Base-by-base conservation (phyloP, 2,888 invertebrate species). In the Phyto melanocephala region DNA sequence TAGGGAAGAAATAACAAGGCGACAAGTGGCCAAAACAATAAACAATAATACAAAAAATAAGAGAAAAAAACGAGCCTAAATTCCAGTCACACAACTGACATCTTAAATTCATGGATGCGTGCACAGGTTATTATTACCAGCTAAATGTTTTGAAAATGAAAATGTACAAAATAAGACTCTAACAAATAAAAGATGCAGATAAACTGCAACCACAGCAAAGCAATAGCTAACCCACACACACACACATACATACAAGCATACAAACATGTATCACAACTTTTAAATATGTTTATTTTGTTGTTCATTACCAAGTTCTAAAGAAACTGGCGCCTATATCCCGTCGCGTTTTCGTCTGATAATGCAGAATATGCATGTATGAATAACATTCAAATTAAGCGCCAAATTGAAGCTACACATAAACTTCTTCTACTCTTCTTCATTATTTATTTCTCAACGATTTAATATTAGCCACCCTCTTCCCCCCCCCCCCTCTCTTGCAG, bases 331-430 rank as follows among this genome's bases (percentile, higher is more conserved):
- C 90, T 91, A 87, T 88, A 88, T 89, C 90, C 90, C 90, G 91
- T 87, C 88, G 90, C 86, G 90, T 88, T 87, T 88, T 88, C 67
- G 90, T 91, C 91, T 91, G 91, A 88, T 90, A 90, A 90, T 89
- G 87, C 88, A 86, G 88, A 88, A 87, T 85, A 82, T 85, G 82
- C 84, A 75, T 79, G 75, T 76, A 70, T 70, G 83, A 85, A 84
- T 81, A 84, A 85, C 87, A 87, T 87, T 87, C 87, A 87, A 87
- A 88, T 87, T 86, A 87, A 86, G 85, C 82, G 75, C 82, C 71
- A 82, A 82, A 82, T 82, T 82, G 82, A 79, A 82, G 75, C 82
- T 79, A 40, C 81, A 82, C 58, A 82, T 28, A 82, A 58, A 78
- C 40, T 65, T 77, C 54, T 62, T 45, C 13, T 62, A 1, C 24